Base-by-base conservation (phyloP, 2,797 vertebrate genomes). In the Triplophysa bombifrons region DNA sequence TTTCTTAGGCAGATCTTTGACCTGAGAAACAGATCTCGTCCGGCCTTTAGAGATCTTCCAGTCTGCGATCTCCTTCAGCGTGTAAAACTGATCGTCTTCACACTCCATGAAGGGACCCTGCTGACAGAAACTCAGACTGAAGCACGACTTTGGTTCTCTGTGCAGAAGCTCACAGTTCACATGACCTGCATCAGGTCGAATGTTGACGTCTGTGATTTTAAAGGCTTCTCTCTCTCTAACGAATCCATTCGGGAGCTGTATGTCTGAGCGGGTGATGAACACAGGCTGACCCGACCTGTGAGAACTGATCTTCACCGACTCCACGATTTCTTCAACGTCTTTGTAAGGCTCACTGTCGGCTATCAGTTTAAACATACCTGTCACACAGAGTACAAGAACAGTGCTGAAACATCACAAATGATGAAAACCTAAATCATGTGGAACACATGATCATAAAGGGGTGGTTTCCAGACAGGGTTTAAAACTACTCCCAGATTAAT, bases 31-130 rank as follows among this genome's bases (percentile, higher is more conserved):
- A 27, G 67, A 90, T 61, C 94, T 84, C 2, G 80, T 89, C 82
- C 94, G 91, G 74, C 89, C 88, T 76, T 91, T 95, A 1, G 93
- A 88, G 56, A 95, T 94, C 88, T 95, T 96, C 93, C 94, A 95
- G 71, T 94, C 90, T 1, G 93, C 89, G 64, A 95, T 91, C 75
- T 96, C 95, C 84, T 92, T 92, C 16, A 96, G 84, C 3, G 94
- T 95, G 79, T 96, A 96, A 67, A 93, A 93, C 80, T 90, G 92
- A 66, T 95, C 91, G 82, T 96, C 95, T 79, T 94, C 90, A 60
- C 92, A 94, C 80, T 96, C 95, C 0, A 90, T 93, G 79, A 96
- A 96, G 70, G 88, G 85, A 80, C 95, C 94, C 85, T 93, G 82
- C 88, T 91, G 91, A 0, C 91, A 93, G 71, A 94, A 12, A 16